phyloP scores from a whole-genome alignment of 2,888 invertebrate species.

The Bimastos eiseni region DNA sequence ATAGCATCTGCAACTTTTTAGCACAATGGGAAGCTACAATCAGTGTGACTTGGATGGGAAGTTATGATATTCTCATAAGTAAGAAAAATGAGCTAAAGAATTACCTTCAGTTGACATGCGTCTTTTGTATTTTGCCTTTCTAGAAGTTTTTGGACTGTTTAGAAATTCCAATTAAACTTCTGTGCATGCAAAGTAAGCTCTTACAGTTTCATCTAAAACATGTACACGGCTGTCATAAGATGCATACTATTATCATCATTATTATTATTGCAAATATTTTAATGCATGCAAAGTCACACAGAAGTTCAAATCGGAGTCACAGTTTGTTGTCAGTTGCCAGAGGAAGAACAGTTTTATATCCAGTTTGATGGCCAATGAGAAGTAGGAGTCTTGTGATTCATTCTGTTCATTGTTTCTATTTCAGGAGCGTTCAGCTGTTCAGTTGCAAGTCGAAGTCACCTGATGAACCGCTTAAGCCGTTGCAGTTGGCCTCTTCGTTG shows the following conservation, averaged over 20 bases:
- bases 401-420: background rate
- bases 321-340: too few relatives aligned
- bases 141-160: background rate
- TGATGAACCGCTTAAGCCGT: conserved; percentile 34
- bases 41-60: background rate
- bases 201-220: too few relatives aligned
- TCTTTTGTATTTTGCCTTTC: background rate
- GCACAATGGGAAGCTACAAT: background rate
- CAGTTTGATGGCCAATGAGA: too few relatives aligned
- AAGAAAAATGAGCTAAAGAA: background rate
- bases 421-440: conserved; percentile 41
- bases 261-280: too few relatives aligned
- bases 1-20: too few relatives aligned
- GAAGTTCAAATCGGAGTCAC: too few relatives aligned
- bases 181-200: too few relatives aligned
- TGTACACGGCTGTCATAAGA: too few relatives aligned
- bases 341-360: too few relatives aligned
- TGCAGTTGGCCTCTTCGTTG: conserved; percentile 54
- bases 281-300: too few relatives aligned
- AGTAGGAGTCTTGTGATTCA: background rate
- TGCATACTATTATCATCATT: too few relatives aligned
- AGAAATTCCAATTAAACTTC: background rate
- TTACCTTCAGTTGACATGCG: background rate
- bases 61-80: background rate
- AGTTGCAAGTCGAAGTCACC: conserved; percentile 40